A percentile compares a stretch with the other conserved stretches of the same genome.
Evolutionary conservation across 2,888 invertebrate genomes (phyloP).

Genomic region (Macaria liturata): DNA sequence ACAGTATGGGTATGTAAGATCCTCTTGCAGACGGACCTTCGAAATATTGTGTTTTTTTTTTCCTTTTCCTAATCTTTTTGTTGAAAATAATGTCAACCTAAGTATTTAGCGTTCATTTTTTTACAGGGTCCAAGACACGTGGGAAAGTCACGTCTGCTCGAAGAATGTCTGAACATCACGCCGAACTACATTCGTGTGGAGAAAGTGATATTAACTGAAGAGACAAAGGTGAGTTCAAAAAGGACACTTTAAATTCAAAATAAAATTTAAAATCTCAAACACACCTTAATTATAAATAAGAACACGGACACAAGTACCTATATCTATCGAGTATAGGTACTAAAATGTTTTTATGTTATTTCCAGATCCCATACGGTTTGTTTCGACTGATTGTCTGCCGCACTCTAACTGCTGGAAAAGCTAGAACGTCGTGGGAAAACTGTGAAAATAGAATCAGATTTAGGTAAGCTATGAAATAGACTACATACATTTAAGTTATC

Average conservation of each 20-base stretch:
- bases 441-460: slow-evolving; percentile 51
- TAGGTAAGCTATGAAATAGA: slow-evolving; percentile 35
- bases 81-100: too few relatives aligned
- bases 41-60: too few relatives aligned
- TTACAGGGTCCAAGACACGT: slow-evolving; percentile 80
- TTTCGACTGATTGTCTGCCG: slow-evolving; percentile 45
- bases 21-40: too few relatives aligned
- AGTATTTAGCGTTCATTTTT: too few relatives aligned
- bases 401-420: slow-evolving; percentile 36
- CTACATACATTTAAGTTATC: too few relatives aligned
- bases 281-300: too few relatives aligned
- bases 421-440: slow-evolving; percentile 33
- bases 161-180: slow-evolving; percentile 78
- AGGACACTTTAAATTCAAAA: too few relatives aligned
- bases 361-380: slow-evolving; percentile 47
- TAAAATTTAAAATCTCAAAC: too few relatives aligned
- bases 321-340: too few relatives aligned
- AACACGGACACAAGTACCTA: too few relatives aligned
- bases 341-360: background rate
- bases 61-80: too few relatives aligned
- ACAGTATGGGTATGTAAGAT: too few relatives aligned
- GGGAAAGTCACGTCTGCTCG: slow-evolving; percentile 85
- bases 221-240: slow-evolving; percentile 42
- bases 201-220: slow-evolving; percentile 43
- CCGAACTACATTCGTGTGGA: slow-evolving; percentile 50